A percentile compares a stretch with the other conserved stretches of the same genome.
Evolutionary conservation across 2,888 invertebrate genomes (phyloP).

Genomic region (Globia sparganii): DNA sequence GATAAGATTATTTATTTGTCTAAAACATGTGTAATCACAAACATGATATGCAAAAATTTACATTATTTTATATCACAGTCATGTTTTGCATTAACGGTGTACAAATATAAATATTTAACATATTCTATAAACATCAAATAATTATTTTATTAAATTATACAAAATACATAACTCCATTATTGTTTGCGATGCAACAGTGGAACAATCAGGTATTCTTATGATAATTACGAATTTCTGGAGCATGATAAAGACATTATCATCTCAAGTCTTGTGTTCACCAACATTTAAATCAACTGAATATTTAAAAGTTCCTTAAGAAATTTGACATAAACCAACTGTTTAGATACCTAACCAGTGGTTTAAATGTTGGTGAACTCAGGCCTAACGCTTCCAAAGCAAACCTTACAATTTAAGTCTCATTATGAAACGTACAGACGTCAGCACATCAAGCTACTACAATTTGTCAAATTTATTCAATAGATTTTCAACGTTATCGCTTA

Average conservation of each 20-base stretch:
- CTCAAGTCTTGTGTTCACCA: no score
- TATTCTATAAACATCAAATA: not conserved
- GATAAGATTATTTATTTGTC: not conserved
- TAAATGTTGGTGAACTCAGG: no score
- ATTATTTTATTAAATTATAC: not conserved
- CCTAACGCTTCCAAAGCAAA: conserved; percentile 32
- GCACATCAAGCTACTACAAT: no score
- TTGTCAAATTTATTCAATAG: no score
- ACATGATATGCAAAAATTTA: not conserved
- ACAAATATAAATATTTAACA: no score
- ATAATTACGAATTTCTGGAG: conserved; percentile 6
- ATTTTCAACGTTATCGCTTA: no score
- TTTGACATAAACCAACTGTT: no score
- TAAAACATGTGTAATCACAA: not conserved
- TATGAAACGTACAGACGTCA: conserved; percentile 29
- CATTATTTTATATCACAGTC: not conserved
- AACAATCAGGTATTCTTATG: conserved; percentile 22
- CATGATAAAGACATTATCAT: conserved; percentile 22
- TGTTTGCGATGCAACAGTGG: not conserved
- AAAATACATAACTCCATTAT: not conserved
- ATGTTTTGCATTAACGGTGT: no score
- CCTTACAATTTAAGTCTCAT: conserved; percentile 21
- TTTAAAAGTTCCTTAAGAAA: no score
- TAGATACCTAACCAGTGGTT: no score
- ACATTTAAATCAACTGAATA: no score